phyloP scores from a whole-genome alignment of 2,888 invertebrate genomes.

The Lingula anatina region DNA sequence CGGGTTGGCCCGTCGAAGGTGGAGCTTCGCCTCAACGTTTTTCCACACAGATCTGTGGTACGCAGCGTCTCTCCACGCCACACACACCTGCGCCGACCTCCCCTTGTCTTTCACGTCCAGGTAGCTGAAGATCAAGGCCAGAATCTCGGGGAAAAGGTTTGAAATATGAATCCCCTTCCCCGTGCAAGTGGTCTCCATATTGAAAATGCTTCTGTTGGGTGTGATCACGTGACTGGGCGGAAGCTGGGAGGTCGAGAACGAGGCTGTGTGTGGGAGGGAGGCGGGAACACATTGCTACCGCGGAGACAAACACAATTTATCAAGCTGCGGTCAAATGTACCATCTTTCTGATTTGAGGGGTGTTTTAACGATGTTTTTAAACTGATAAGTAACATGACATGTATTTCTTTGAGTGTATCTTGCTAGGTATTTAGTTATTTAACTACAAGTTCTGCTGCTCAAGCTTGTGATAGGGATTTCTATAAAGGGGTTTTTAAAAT shows the following conservation, averaged over 20 bases:
- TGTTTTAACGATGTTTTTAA: too few relatives aligned
- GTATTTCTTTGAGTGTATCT: too few relatives aligned
- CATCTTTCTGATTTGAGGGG: too few relatives aligned
- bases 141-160: conserved; percentile 83
- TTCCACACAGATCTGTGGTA: conserved; percentile 91
- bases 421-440: too few relatives aligned
- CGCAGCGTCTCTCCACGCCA: conserved; percentile 85
- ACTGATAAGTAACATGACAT: too few relatives aligned
- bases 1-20: conserved; percentile 73
- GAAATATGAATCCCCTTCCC: conserved; percentile 61
- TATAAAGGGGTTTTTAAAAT: too few relatives aligned
- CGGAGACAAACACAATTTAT: too few relatives aligned
- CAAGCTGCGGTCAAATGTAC: too few relatives aligned
- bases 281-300: too few relatives aligned
- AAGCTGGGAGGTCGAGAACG: background rate
- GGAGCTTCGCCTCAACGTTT: conserved; percentile 85
- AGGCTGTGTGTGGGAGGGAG: background rate
- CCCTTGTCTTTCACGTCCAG: conserved; percentile 84
- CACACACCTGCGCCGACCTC: conserved; percentile 76
- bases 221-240: conserved; percentile 1
- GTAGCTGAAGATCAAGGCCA: conserved; percentile 86
- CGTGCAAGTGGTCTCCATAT: conserved; percentile 22
- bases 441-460: too few relatives aligned
- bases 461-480: too few relatives aligned
- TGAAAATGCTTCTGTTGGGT: conserved; percentile 14